A percentile compares a stretch with the other conserved stretches of the same genome.
Evolutionary conservation across 2,888 invertebrate genomes (phyloP).

Genomic region (Amiota communis): DNA sequence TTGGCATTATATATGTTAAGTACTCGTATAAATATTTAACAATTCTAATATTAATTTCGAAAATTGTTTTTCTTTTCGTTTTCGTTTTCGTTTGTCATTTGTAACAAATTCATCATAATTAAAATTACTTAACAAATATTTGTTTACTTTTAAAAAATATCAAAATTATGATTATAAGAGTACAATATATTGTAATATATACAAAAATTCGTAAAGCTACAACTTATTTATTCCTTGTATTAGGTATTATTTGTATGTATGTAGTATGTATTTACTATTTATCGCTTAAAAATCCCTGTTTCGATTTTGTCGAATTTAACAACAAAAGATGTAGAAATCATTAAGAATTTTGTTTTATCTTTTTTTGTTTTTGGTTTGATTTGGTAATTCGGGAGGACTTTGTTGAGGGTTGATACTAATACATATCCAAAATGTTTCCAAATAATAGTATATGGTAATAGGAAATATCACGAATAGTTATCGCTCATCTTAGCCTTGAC

Average conservation of each 20-base stretch:
- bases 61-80: background rate
- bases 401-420: background rate
- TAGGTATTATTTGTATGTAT: constrained; percentile 38
- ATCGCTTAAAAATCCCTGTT: constrained; percentile 54
- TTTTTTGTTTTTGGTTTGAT: constrained; percentile 20
- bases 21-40: constrained; percentile 18
- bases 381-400: constrained; percentile 17
- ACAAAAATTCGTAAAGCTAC: constrained; percentile 29
- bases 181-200: constrained; percentile 6
- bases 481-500: constrained; percentile 15
- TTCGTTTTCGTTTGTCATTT: background rate
- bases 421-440: background rate
- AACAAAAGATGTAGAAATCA: constrained; percentile 6
- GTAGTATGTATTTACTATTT: constrained; percentile 49
- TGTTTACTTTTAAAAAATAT: background rate
- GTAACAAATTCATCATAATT: constrained; percentile 33
- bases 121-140: constrained; percentile 26
- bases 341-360: constrained; percentile 7
- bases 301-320: constrained; percentile 28
- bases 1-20: background rate
- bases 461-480: background rate
- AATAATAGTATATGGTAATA: background rate
- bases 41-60: constrained; percentile 26
- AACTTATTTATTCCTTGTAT: constrained; percentile 31
- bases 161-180: too few species aligned